These are phyloP conservation scores for Drosophila incognita DNA, from an alignment of 2,888 invertebrate species.

Conservation along the genomic window DNA sequence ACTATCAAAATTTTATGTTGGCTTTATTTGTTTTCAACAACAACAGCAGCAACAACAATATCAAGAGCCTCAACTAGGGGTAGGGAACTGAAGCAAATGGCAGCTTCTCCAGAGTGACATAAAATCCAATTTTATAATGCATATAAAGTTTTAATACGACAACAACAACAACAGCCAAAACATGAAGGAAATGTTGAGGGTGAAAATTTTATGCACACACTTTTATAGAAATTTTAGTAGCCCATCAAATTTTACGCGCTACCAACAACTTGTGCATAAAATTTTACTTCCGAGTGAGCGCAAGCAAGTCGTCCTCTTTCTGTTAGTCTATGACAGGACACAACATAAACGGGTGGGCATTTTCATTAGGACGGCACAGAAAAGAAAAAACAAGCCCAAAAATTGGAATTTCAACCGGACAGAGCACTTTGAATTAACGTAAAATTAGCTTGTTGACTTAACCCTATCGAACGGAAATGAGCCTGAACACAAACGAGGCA, in stretches of 20 bases:
- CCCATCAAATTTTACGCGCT: conserved; percentile 74
- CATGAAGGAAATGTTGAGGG: conserved; percentile 20
- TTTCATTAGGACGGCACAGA: conserved; percentile 40
- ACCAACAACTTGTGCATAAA: conserved; percentile 72
- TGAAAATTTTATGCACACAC: conserved; percentile 62
- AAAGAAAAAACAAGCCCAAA: conserved; percentile 13
- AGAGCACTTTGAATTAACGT: conserved; percentile 56
- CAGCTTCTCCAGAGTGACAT: conserved; percentile 69
- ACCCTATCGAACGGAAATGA: conserved; percentile 70
- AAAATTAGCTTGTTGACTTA: conserved; percentile 64
- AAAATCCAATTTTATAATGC: conserved; percentile 78
- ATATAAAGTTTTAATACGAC: conserved; percentile 75
- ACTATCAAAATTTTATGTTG: conserved; percentile 71
- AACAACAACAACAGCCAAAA: background rate
- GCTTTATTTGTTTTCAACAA: conserved; percentile 37
- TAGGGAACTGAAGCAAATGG: conserved; percentile 53
- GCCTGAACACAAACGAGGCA: conserved; percentile 37
- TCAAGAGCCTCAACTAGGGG: conserved; percentile 4
- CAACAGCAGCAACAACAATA: conserved; percentile 20
- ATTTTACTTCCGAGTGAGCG: conserved; percentile 54
- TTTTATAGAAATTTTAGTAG: conserved; percentile 76
- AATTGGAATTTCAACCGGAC: conserved; percentile 3
- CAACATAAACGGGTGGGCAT: conserved; percentile 20
- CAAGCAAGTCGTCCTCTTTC: background rate
- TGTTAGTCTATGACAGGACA: conserved; percentile 2